phyloP scores from a whole-genome alignment of 1,140 invertebrate genomes.

The Heterodera carotae region DNA sequence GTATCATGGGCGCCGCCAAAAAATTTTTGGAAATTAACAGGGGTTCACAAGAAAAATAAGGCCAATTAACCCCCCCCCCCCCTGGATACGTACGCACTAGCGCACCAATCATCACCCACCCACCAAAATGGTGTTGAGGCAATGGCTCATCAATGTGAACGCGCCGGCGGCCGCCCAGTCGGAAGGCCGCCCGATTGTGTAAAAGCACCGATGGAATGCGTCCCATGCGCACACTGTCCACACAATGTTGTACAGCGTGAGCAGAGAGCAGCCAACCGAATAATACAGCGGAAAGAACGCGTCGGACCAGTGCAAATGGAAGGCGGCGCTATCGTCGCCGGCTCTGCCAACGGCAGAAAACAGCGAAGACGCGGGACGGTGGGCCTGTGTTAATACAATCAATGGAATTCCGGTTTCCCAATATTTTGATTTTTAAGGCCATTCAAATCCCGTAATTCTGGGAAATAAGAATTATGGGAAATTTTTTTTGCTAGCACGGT shows the following conservation, averaged over 20 bases:
- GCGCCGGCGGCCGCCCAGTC: not conserved
- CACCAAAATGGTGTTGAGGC: not conserved
- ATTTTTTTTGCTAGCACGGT: too few relatives aligned
- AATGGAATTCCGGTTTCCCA: too few relatives aligned
- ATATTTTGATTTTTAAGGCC: too few relatives aligned
- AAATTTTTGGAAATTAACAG: too few relatives aligned
- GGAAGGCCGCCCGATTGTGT: constrained; percentile 13
- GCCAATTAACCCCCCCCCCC: too few relatives aligned
- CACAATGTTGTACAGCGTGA: constrained; percentile 43
- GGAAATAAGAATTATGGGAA: too few relatives aligned
- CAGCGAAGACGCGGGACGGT: not conserved
- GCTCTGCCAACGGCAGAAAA: not conserved
- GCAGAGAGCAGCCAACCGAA: constrained; percentile 42
- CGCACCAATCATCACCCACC: not conserved
- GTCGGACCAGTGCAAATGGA: constrained; percentile 17
- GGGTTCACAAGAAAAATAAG: too few relatives aligned
- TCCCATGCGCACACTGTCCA: constrained; percentile 53
- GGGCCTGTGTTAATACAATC: not conserved
- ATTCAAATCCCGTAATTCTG: too few relatives aligned
- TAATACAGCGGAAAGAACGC: constrained; percentile 47
- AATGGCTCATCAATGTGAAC: not conserved
- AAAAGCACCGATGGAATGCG: constrained; percentile 45
- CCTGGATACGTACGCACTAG: too few relatives aligned
- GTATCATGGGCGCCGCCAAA: too few relatives aligned
- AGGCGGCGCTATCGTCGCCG: not conserved